phyloP scores from a whole-genome alignment of 2,888 invertebrate genomes.

The Formica aserva region DNA sequence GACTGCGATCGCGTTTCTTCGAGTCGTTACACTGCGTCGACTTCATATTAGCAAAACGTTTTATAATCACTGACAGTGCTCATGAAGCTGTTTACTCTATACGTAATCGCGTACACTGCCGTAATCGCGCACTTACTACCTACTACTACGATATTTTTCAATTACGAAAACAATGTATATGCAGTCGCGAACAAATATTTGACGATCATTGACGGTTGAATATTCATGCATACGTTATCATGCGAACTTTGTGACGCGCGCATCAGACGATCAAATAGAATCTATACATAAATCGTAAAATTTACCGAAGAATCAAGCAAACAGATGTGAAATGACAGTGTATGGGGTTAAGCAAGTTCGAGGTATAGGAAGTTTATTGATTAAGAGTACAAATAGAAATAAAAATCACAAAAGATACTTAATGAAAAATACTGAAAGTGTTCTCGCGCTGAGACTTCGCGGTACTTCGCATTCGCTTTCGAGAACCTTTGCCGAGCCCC shows the following conservation, averaged over 20 bases:
- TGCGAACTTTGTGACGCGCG: conserved; percentile 34
- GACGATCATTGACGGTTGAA: conserved; percentile 13
- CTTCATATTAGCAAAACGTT: conserved; percentile 10
- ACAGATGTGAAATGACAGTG: conserved; percentile 18
- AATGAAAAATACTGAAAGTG: not conserved
- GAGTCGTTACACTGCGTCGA: not conserved
- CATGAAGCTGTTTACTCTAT: not conserved
- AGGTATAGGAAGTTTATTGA: conserved; percentile 9
- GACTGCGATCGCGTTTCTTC: conserved; percentile 25
- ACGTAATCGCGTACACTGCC: not conserved
- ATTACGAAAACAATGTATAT: not conserved
- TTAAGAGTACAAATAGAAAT: not conserved
- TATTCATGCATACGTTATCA: conserved; percentile 31
- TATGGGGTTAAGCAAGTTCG: not conserved
- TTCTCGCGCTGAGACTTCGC: not conserved
- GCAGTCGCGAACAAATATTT: not conserved
- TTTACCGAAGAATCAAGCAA: conserved; percentile 17
- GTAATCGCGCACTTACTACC: not conserved
- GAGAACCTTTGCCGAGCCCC: conserved; percentile 20
- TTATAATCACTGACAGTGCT: conserved; percentile 10
- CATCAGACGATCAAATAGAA: conserved; percentile 33
- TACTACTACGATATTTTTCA: not conserved
- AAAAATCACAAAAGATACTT: not conserved
- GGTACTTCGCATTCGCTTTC: not conserved
- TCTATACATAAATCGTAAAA: conserved; percentile 21